Percentiles rank a stretch among this genome's conserved stretches.
phyloP scores from a whole-genome alignment of 2,888 invertebrate genomes.

The Xanthorhoe spadicearia region DNA sequence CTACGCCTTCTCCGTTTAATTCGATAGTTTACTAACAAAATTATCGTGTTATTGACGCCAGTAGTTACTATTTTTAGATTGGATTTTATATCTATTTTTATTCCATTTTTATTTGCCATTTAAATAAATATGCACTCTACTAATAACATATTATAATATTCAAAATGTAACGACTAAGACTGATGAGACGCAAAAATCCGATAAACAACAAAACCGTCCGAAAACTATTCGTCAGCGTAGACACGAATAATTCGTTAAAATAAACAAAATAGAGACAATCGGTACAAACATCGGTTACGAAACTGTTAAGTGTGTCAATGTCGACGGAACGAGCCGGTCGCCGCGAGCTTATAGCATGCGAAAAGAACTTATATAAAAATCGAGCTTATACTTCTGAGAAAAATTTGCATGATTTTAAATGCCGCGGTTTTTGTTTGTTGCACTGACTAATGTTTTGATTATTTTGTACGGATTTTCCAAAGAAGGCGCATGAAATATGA shows the following conservation, averaged over 20 bases:
- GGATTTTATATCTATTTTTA: no score
- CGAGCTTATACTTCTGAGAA: constrained; percentile 15
- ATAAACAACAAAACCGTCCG: constrained; percentile 5
- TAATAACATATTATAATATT: no score
- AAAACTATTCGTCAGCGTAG: constrained; percentile 18
- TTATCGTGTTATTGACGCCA: not conserved
- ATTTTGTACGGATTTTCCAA: not conserved
- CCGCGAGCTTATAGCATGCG: constrained; percentile 26
- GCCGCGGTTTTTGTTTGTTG: not conserved
- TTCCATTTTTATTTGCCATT: no score
- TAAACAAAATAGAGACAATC: constrained; percentile 58
- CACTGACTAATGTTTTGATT: not conserved
- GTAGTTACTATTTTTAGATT: not conserved
- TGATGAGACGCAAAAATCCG: constrained; percentile 15
- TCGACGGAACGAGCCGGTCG: constrained; percentile 55
- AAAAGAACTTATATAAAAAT: constrained; percentile 23
- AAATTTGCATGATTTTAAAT: constrained; percentile 4
- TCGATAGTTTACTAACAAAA: no score
- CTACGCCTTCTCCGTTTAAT: no score
- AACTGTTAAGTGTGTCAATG: constrained; percentile 72
- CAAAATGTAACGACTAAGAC: constrained; percentile 4
- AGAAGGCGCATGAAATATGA: not conserved
- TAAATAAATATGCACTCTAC: not conserved
- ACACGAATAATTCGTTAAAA: constrained; percentile 46
- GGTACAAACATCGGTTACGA: constrained; percentile 66